These are phyloP conservation scores for Melanotus villosus DNA, from an alignment of 2,888 invertebrate genomes.

Conservation along the genomic window DNA sequence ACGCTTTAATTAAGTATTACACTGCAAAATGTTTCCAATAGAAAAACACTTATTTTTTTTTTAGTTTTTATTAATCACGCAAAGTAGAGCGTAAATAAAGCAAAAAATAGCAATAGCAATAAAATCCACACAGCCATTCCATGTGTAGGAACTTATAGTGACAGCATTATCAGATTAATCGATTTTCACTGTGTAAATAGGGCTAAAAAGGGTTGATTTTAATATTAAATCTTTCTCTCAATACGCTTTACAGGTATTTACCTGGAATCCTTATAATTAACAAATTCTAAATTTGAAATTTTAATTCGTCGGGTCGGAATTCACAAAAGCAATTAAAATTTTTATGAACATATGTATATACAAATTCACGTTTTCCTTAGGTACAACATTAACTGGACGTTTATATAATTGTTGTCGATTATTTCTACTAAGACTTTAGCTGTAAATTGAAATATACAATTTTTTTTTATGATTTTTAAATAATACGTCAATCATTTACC, in stretches of 20 bases:
- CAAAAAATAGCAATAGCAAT: neutral
- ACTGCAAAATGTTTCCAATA: slow-evolving; percentile 41
- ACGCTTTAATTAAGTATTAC: slow-evolving; percentile 62
- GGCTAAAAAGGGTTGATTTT: slow-evolving; percentile 42
- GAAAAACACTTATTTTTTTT: slow-evolving; percentile 3
- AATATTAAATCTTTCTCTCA: slow-evolving; percentile 43
- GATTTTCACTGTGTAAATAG: slow-evolving; percentile 39
- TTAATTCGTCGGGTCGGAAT: slow-evolving; percentile 36
- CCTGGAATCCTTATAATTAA: slow-evolving; percentile 57
- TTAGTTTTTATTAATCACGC: neutral
- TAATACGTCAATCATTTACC: too few relatives aligned
- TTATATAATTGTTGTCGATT: too few relatives aligned
- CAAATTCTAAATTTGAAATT: slow-evolving; percentile 52
- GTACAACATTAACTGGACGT: too few relatives aligned
- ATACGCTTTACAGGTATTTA: slow-evolving; percentile 43
- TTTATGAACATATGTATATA: slow-evolving; percentile 12
- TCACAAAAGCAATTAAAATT: slow-evolving; percentile 38
- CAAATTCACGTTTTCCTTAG: too few relatives aligned
- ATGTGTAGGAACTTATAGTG: neutral
- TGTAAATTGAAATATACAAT: too few relatives aligned
- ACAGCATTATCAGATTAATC: slow-evolving; percentile 25
- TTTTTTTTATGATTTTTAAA: too few relatives aligned
- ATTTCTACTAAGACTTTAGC: too few relatives aligned
- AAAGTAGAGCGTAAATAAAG: slow-evolving; percentile 1
- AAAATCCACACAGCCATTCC: neutral